Base-by-base conservation (phyloP, 2,888 invertebrate species). In the Girardia tigrina region DNA sequence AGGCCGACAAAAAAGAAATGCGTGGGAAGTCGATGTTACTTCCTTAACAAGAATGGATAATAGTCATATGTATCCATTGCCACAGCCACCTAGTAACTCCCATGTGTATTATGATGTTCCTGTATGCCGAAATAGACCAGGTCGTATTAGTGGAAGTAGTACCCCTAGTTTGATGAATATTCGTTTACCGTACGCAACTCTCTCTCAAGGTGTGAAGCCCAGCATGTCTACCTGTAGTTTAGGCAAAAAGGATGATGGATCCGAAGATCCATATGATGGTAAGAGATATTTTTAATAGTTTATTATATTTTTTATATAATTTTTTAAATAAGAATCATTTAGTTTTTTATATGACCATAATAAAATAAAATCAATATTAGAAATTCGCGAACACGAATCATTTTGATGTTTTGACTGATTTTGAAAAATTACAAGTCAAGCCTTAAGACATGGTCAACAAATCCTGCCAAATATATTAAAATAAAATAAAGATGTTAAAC, bases 51-150 rank as follows among this genome's bases (percentile, higher is more conserved):
- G 56, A 56, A 56, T 56, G 56, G 56, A 56, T 20, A 23, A n/a
- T 56, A 56, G 56, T 56, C 56, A 56, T 16, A 56, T 56, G 56
- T 56, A 56, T n/a, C 56, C 56, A 8, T 56, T 56, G 56, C 36
- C 36, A 36, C 8, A n/a, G n/a, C 56, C 56, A 56, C 56, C 4
- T 6, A 56, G 23, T 16, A 56, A 56, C 23, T 20, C 56, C n/a
- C n/a, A 56, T 56, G 56, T 56, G 4, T 56, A 56, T 16, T 56
- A 56, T 56, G 56, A 56, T 56, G 56, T 56, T 56, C 56, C 56
- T 4, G 56, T 56, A 12, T 56, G 56, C n/a, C 4, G 56, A 56
- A 56, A 23, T 56, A 56, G 23, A 56, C 56, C n/a, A 56, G 4
- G 8, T 56, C 56, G 56, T 12, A 56, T 2, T 8, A 56, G 2